Base-by-base conservation (phyloP, 30 jellyfish, hydroid and myxozoan genomes). In the Turritopsis dohrnii region DNA sequence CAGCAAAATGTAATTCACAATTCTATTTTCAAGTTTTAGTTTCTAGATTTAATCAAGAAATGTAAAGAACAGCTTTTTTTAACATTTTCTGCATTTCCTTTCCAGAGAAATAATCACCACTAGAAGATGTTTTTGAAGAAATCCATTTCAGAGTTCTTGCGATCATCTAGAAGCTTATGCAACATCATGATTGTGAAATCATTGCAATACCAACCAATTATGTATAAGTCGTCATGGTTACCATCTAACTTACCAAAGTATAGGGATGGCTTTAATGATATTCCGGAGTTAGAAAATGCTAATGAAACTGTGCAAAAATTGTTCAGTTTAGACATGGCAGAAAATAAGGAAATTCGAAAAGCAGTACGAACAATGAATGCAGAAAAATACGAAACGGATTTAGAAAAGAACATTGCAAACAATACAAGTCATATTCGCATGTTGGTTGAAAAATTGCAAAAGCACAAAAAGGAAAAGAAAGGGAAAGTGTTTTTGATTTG, bases 401-500 rank as follows among this genome's bases (percentile, higher is more conserved):
- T 82, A 69, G 89, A 82, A 71, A 26, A 31, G 27, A 54, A 30
- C 76, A 82, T 82, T 20, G 89, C 76, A 17, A 82, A 82, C 41
- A 82, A 82, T 71, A 82, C 89, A 21, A 27, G 66, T 24, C 89
- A 82, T 66, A 82, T 82, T 52, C 84, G 89, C 9, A 82, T 82
- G 89, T 21, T 82, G 85, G 86, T 72, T 17, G 89, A 82, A 82
- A 66, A 26, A 0, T 71, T 82, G 7, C 71, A 82, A 31, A 52
- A 71, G 20, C 29, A 82, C 28, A 66, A 69, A 17, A 54, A 79
- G 22, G 99, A 94, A 53, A 94, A 88, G 71, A 84, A 21, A 65
- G 88, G 77, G 71, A 94, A 94, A 80, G 96, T 85, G 29, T 86
- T 86, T 31, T 89, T 87, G 81, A 94, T 94, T 24, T 94, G 96